Conservation (phyloP, 2,113 vertebrate genomes). For the Parotia lawesii region DNA sequence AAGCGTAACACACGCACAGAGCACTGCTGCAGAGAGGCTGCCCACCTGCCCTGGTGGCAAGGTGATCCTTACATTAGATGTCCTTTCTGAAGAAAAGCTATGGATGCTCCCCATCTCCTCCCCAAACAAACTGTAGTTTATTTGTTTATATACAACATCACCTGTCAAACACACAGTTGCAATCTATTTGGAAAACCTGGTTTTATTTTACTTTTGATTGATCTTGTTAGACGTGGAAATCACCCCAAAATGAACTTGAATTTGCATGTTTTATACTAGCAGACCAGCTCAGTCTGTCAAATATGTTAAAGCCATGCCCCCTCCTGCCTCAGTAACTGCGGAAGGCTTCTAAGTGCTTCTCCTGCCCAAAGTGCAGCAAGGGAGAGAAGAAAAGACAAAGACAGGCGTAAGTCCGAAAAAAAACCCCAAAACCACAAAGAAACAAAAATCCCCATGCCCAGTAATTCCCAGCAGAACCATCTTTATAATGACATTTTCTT, state of each 20-base stretch:
- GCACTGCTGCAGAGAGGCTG: background rate
- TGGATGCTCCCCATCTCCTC: background rate
- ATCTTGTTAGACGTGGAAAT: background rate
- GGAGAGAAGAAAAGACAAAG: background rate
- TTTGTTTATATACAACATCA: background rate
- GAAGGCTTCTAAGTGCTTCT: background rate
- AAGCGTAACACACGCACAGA: fast-evolving
- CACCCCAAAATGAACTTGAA: background rate
- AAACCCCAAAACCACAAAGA: background rate
- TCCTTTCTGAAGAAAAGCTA: background rate
- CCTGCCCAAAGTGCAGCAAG: background rate
- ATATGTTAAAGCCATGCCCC: background rate
- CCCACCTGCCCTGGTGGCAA: background rate
- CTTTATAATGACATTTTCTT: background rate
- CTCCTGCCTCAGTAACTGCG: background rate
- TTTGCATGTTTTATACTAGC: background rate
- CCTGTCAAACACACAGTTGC: background rate
- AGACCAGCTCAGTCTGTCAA: background rate
- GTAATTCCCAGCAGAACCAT: background rate
- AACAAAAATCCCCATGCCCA: background rate
- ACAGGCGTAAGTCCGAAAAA: fast-evolving
- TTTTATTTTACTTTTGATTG: background rate
- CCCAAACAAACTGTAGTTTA: background rate
- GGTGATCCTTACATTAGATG: background rate
- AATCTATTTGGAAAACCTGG: background rate